phyloP scores from a whole-genome alignment of 2,888 invertebrate genomes.

The Spodoptera exigua region DNA sequence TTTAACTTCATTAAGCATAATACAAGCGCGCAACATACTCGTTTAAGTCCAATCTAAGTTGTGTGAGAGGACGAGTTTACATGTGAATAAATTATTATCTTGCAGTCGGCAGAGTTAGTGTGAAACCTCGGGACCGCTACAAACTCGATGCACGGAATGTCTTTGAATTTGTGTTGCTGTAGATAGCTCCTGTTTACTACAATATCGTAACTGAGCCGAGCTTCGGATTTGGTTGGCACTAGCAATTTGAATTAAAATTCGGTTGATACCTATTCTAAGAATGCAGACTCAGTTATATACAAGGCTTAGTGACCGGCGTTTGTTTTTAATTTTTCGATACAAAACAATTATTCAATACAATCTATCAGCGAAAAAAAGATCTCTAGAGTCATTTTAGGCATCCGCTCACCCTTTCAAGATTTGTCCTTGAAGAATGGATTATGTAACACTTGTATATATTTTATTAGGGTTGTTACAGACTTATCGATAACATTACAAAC shows the following conservation, averaged over 20 bases:
- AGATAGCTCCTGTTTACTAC: slow-evolving; percentile 36
- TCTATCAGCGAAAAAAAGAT: slow-evolving; percentile 27
- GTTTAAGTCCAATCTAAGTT: slow-evolving; percentile 89
- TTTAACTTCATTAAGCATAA: slow-evolving; percentile 88
- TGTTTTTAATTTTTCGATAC: slow-evolving; percentile 11
- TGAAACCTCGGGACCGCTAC: slow-evolving; percentile 53
- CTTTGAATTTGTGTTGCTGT: slow-evolving; percentile 57
- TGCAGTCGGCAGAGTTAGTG: slow-evolving; percentile 76
- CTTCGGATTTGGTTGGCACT: slow-evolving; percentile 13
- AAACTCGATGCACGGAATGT: slow-evolving; percentile 62
- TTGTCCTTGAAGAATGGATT: slow-evolving; percentile 23
- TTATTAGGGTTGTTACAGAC: slow-evolving; percentile 3
- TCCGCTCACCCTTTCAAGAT: slow-evolving; percentile 30
- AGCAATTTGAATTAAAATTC: slow-evolving; percentile 8
- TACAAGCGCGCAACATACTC: slow-evolving; percentile 85
- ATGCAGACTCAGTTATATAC: background rate
- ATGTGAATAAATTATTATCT: slow-evolving; percentile 88
- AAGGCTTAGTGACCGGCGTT: background rate
- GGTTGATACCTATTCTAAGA: slow-evolving; percentile 3
- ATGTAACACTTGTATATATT: slow-evolving; percentile 9
- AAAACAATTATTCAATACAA: slow-evolving; percentile 19
- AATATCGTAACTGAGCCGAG: slow-evolving; percentile 22
- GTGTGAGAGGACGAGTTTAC: slow-evolving; percentile 82
- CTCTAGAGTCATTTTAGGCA: slow-evolving; percentile 16
- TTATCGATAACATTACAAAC: background rate